phyloP scores from a whole-genome alignment of 35 echinoderm and acorn worm species.

The Hemicentrotus pulcherrimus region DNA sequence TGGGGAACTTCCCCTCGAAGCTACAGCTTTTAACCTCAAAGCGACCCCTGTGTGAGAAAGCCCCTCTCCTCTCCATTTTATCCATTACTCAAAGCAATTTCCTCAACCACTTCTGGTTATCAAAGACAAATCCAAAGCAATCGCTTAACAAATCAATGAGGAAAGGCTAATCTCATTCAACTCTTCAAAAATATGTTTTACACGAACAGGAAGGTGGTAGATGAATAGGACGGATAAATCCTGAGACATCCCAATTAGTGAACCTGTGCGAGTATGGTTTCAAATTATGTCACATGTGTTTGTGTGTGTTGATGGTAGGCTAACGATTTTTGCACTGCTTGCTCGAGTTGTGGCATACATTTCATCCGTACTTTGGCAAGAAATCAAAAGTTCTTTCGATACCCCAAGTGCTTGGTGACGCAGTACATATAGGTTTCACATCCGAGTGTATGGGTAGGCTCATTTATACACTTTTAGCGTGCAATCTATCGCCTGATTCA shows the following conservation, averaged over 20 bases:
- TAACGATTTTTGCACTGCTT: not conserved
- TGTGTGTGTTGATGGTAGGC: not conserved
- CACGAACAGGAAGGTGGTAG: not conserved
- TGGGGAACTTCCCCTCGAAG: conserved; percentile 62
- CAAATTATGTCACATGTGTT: not conserved
- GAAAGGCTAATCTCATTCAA: not conserved
- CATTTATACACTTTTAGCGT: not conserved
- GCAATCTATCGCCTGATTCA: not conserved
- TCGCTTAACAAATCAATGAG: not conserved
- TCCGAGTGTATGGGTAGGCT: not conserved
- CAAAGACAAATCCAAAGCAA: not conserved
- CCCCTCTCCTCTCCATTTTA: conserved; percentile 22
- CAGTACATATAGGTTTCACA: not conserved
- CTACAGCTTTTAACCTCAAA: conserved; percentile 62
- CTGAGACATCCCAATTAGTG: not conserved
- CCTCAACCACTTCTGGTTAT: not conserved
- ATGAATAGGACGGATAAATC: not conserved
- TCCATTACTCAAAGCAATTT: not conserved
- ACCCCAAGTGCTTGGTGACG: not conserved
- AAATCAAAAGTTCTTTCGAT: not conserved
- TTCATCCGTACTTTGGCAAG: not conserved
- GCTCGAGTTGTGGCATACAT: not conserved
- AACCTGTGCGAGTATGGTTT: no score
- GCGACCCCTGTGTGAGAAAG: conserved; percentile 41
- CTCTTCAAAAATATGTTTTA: not conserved